These are phyloP conservation scores for Tretioscincus oriximinensis DNA, from an alignment of 2,113 vertebrate species.

Conservation along the genomic window DNA sequence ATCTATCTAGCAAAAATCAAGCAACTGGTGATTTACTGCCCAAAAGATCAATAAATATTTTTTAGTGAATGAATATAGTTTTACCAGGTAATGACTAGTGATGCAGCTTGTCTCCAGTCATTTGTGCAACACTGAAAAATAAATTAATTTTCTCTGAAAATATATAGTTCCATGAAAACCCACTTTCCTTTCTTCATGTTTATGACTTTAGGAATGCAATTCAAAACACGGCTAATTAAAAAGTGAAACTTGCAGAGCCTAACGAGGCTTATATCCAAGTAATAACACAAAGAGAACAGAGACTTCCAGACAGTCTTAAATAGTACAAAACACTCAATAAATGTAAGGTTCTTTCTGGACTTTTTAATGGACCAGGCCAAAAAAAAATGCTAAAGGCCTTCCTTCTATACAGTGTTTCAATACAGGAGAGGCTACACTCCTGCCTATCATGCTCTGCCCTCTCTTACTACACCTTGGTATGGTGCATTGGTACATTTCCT, in stretches of 20 bases:
- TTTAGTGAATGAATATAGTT: conserved; percentile 48
- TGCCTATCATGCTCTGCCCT: too few species aligned
- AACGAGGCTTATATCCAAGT: background rate
- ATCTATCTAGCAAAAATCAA: conserved; percentile 40
- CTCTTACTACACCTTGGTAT: too few species aligned
- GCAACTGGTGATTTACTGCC: conserved; percentile 48
- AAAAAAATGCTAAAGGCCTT: too few species aligned
- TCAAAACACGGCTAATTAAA: background rate
- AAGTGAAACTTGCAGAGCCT: background rate
- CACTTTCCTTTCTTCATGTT: conserved; percentile 29
- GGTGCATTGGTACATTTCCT: too few species aligned
- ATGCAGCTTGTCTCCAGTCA: conserved; percentile 49
- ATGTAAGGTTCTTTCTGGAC: too few species aligned
- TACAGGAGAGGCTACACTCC: too few species aligned
- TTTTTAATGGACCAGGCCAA: too few species aligned
- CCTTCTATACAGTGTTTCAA: too few species aligned
- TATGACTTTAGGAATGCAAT: conserved; percentile 45
- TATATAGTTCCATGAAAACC: conserved; percentile 53
- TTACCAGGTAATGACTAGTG: conserved; percentile 57
- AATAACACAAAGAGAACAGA: background rate
- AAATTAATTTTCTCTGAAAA: conserved; percentile 62
- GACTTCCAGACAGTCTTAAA: too few species aligned
- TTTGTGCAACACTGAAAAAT: conserved; percentile 65
- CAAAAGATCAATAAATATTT: conserved; percentile 58
- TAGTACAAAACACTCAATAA: too few species aligned